Percentiles rank a stretch among this genome's conserved stretches.
These are phyloP conservation scores for Poecilobothrus nobilitatus DNA, from an alignment of 2,888 invertebrate species.

Conservation along the genomic window DNA sequence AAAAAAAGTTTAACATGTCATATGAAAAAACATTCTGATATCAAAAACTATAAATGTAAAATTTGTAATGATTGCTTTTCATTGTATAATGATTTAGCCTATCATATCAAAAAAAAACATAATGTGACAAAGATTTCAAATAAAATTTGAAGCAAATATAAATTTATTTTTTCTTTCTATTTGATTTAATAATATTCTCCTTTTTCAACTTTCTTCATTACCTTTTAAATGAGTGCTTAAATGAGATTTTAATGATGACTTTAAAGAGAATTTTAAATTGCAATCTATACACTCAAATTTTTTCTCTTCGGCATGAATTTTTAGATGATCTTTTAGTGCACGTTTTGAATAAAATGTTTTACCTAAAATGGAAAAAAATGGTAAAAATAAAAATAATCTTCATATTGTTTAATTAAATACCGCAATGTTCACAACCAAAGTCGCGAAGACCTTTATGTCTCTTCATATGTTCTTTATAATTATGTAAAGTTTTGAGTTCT, in stretches of 20 bases:
- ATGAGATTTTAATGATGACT: background rate
- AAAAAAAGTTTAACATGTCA: background rate
- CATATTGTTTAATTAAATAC: background rate
- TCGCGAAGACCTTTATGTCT: background rate
- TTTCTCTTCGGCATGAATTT: background rate
- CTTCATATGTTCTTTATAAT: slow-evolving; percentile 5
- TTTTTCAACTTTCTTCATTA: no score
- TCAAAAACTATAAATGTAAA: background rate
- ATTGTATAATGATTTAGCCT: background rate
- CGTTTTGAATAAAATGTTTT: slow-evolving; percentile 5
- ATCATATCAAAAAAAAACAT: no score
- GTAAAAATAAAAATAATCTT: background rate
- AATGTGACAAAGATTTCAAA: no score
- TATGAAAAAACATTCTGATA: background rate
- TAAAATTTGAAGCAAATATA: no score
- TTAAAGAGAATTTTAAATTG: background rate
- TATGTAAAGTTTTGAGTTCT: slow-evolving; percentile 5
- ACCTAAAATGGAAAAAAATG: background rate
- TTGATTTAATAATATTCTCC: no score
- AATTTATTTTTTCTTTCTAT: no score
- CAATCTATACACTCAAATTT: slow-evolving; percentile 7
- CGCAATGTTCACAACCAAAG: background rate
- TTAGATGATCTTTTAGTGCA: background rate
- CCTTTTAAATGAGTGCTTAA: background rate
- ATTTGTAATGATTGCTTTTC: background rate